Base-by-base conservation (phyloP, 2,113 vertebrate species). In the Leptodactylus fuscus region DNA sequence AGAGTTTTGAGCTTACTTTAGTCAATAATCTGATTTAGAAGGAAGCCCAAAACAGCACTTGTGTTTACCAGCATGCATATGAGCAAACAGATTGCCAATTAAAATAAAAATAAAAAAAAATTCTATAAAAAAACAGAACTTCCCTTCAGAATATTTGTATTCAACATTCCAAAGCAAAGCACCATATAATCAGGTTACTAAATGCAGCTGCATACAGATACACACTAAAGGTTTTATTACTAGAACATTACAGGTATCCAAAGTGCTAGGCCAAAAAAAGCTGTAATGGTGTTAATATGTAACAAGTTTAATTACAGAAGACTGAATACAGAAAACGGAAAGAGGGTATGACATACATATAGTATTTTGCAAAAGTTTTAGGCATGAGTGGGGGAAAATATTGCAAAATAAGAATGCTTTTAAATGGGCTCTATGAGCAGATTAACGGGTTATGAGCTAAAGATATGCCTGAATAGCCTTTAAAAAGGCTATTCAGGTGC, bases 71-170 rank as follows among this genome's bases (percentile, higher is more conserved):
- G 60, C 12, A 62, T 62, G 29, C 34, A 67, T 18, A 65, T 3
- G 62, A 67, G 62, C 29, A 67, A 20, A 67, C 62, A 74, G 36
- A 44, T 46, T 74, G 70, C 38, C 38, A 74, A 71, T 41, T 41
- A 71, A 71, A 70, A 70, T 22, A 20, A 9, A 41, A 38, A 71
- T n/a, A n/a, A 20, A 9, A 41, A 74, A 73, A 13, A 74, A 44
- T 38, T 20, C 13, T 16, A n/a, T n/a, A n/a, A n/a, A 34, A 67
- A 67, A 18, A 11, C 62, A 34, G 5, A 34, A 36, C 32, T 67
- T 67, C 62, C 62, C 62, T 16, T 16, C 15, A 65, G 5, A 34
- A 67, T 36, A 67, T 34, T 67, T 67, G 62, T 36, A 20, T 29
- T 18, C 1, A 1, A 36, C 16, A 34, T 36, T 20, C 29, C 3